Conservation (phyloP, 2,797 vertebrate species). For the Microctenopoma stevenorrisi region DNA sequence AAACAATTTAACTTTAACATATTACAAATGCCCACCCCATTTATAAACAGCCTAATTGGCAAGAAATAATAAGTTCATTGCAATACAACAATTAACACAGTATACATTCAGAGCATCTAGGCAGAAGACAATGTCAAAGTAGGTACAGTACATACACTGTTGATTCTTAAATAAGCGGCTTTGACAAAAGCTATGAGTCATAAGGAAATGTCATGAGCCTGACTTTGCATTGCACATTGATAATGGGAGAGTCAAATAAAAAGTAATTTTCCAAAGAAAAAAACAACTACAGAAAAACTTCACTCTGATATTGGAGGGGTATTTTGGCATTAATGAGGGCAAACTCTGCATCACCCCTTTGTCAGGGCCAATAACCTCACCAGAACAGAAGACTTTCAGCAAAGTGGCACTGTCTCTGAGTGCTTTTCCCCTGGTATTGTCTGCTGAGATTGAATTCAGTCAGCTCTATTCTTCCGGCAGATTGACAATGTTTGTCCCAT, state of each 20-base stretch:
- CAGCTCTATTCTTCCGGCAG: constrained; percentile 82
- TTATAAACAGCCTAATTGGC: constrained; percentile 78
- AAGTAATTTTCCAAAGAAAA: constrained; percentile 16
- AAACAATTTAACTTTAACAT: constrained; percentile 85
- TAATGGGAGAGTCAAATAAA: constrained; percentile 3
- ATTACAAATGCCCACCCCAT: constrained; percentile 85
- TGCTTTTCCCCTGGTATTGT: constrained; percentile 75
- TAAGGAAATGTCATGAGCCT: constrained; percentile 21
- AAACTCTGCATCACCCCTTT: constrained; percentile 78
- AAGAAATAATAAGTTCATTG: constrained; percentile 63
- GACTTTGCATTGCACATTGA: neutral
- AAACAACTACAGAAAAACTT: constrained; percentile 34
- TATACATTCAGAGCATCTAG: constrained; percentile 66
- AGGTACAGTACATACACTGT: constrained; percentile 61
- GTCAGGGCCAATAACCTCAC: constrained; percentile 75
- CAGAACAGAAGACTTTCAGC: constrained; percentile 76
- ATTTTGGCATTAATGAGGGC: constrained; percentile 70
- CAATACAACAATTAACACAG: constrained; percentile 72
- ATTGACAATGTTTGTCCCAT: constrained; percentile 86
- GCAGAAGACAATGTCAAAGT: constrained; percentile 68
- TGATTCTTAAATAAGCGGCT: constrained; percentile 58
- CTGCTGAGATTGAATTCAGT: constrained; percentile 84
- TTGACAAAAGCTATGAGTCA: constrained; percentile 80
- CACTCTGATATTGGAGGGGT: constrained; percentile 48
- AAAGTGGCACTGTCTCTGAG: constrained; percentile 70